Evolutionary conservation across 2,797 vertebrate species (phyloP), one percentile per base, ranked within the genome.

Genomic region (Epinephelus coioides): DNA sequence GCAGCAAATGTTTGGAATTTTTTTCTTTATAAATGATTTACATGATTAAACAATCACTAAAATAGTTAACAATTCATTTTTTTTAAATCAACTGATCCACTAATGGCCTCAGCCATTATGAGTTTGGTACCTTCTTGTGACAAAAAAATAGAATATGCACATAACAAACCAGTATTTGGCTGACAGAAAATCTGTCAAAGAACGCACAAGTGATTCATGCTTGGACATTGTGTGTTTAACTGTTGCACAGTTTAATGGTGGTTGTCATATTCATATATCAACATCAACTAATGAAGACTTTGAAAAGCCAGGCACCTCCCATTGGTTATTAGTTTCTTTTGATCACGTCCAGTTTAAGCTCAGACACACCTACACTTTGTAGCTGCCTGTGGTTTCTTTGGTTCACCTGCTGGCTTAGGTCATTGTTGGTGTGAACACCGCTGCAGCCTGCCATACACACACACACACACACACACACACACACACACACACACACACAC

Each of bases 281-380:
- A 19, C 6, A 30, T 56, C 12, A 64, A 25, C 38, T 38, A 25
- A 44, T 38, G 44, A 59, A 21, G 18, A 46, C 19, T 57, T 65
- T 54, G 7, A n/a, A 43, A 49, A 9, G 47, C 19, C 49, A 60
- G 46, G 38, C 30, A 40, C 30, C 60, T 68, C 71, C 18, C 34
- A 40, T 25, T 38, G 50, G 23, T 38, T 43, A 54, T 3, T 19
- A 18, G 34, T 60, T 78, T 59, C 15, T 46, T 65, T 66, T 80
- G 27, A 68, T 76, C 6, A 25, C 23, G 38, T 62, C 43, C 55
- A 73, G 51, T 67, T 38, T 23, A 51, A 55, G 9, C 23, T 19
- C 62, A 56, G 60, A 79, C 78, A 78, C 70, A 63, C 69, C 64
- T 17, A 51, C 17, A 0, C 43, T 56, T 50, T 76, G n/a, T 53